phyloP scores from a whole-genome alignment of 2,113 vertebrate genomes.

The Brachypteracias leptosomus region DNA sequence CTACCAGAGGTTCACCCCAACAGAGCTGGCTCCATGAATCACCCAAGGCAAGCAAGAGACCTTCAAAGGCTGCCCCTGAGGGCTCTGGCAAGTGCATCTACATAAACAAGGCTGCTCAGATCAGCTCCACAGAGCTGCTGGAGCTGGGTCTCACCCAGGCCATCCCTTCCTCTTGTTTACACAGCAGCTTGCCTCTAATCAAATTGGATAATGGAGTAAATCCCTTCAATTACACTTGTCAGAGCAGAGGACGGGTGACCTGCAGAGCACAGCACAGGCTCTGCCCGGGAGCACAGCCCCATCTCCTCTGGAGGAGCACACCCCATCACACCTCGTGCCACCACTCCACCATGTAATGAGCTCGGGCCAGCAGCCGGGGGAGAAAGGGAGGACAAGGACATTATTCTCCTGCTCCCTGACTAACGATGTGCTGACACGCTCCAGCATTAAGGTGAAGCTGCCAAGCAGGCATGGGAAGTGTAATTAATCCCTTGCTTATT shows the following conservation, averaged over 20 bases:
- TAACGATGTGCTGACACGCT: not conserved
- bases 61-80: not conserved
- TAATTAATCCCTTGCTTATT: conserved; percentile 41
- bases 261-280: not conserved
- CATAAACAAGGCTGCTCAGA: not conserved
- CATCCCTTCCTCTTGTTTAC: not conserved
- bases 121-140: not conserved
- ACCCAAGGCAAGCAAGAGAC: not conserved
- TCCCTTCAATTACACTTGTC: not conserved
- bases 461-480: not conserved
- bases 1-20: not conserved
- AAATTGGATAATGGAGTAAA: not conserved
- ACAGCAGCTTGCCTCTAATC: not conserved
- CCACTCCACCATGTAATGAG: not conserved
- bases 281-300: not conserved
- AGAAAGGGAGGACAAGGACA: not conserved
- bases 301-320: not conserved
- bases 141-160: not conserved
- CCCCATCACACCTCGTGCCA: not conserved
- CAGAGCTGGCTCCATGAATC: not conserved
- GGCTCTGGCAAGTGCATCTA: not conserved
- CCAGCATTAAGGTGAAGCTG: not conserved
- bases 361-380: not conserved
- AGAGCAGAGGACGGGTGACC: not conserved
- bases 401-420: not conserved